Conservation (phyloP, 2,113 vertebrate genomes). For the Mus spicilegus region DNA sequence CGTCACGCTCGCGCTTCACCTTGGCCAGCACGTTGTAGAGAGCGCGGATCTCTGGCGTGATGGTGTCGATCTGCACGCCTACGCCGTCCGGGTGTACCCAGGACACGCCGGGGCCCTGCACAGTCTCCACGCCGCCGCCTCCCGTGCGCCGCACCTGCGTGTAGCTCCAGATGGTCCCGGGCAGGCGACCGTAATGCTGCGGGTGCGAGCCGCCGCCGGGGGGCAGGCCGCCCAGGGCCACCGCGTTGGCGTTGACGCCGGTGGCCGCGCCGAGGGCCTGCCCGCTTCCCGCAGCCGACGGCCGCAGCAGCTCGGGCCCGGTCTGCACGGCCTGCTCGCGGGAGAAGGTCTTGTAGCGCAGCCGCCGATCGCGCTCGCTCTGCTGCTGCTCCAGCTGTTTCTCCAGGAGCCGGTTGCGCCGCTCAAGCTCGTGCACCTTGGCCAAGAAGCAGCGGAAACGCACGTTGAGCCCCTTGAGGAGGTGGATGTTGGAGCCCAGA, state of each 20-base stretch:
- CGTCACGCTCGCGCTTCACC: constrained; percentile 97
- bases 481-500: constrained; percentile 94
- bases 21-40: constrained; percentile 98
- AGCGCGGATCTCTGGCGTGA: constrained; percentile 97
- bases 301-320: constrained; percentile 80
- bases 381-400: constrained; percentile 90
- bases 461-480: constrained; percentile 94
- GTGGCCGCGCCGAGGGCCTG: constrained; percentile 49
- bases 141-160: constrained; percentile 92
- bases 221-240: constrained; percentile 71
- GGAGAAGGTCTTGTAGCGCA: constrained; percentile 87
- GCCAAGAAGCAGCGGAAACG: constrained; percentile 94
- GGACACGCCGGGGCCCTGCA: constrained; percentile 94
- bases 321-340: constrained; percentile 92
- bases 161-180: constrained; percentile 94
- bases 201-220: constrained; percentile 76
- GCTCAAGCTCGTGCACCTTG: constrained; percentile 93
- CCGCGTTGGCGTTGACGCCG: constrained; percentile 53
- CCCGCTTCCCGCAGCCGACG: constrained; percentile 54
- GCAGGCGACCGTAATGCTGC: constrained; percentile 86
- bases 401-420: constrained; percentile 92
- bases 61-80: constrained; percentile 98
- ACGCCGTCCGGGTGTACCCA: constrained; percentile 98
- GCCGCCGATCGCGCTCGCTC: constrained; percentile 80
- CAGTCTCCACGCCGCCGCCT: constrained; percentile 89